These are phyloP conservation scores for Tenodera sinensis DNA, from an alignment of 2,888 invertebrate genomes.

Conservation along the genomic window DNA sequence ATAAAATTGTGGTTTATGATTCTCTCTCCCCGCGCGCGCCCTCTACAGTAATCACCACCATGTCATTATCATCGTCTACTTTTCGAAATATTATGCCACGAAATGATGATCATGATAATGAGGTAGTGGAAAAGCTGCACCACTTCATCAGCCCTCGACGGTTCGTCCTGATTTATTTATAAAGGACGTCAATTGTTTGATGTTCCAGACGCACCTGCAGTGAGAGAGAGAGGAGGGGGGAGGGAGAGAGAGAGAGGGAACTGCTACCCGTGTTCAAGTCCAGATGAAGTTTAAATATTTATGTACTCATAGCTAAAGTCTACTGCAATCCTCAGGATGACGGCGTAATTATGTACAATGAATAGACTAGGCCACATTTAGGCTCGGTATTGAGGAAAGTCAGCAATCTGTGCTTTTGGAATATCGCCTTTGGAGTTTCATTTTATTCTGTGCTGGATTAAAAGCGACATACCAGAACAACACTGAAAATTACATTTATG, in stretches of 20 bases:
- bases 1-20: conserved; percentile 6
- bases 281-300: neutral
- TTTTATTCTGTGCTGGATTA: too few species aligned
- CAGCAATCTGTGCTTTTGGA: too few species aligned
- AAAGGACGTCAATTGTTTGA: neutral
- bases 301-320: neutral
- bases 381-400: too few species aligned
- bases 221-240: neutral
- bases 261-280: neutral
- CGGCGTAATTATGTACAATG: neutral
- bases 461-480: too few species aligned
- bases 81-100: neutral
- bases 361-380: neutral
- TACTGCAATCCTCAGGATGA: neutral
- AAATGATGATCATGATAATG: neutral
- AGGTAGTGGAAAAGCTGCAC: neutral
- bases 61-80: neutral
- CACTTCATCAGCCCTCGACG: neutral
- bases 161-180: neutral
- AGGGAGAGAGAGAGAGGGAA: too few species aligned
- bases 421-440: too few species aligned
- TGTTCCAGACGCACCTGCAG: neutral
- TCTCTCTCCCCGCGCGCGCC: neutral
- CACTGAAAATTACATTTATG: too few species aligned
- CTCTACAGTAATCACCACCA: neutral